Percentiles rank a stretch among this genome's conserved stretches.
Conservation (phyloP, 2,113 vertebrate genomes). For the Pollimyrus isidori region DNA sequence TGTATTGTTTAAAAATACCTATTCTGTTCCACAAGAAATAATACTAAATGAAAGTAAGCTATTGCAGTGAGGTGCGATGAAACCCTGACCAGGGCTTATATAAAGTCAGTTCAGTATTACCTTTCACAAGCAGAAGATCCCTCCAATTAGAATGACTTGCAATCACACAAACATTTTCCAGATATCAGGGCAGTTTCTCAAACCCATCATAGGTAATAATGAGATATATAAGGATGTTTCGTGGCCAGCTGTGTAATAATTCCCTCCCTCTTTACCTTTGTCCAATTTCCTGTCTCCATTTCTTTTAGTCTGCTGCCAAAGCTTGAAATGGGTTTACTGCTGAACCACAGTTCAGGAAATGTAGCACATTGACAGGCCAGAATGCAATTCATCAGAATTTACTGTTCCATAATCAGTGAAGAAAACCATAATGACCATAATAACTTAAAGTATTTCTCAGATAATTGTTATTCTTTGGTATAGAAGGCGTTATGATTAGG, state of each 20-base stretch:
- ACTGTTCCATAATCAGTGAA: conserved; percentile 13
- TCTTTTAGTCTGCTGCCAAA: not conserved
- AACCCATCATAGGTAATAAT: conserved; percentile 32
- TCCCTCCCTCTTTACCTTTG: conserved; percentile 9
- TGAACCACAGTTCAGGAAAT: conserved; percentile 2
- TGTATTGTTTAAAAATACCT: not conserved
- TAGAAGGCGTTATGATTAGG: not conserved
- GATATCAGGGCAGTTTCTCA: conserved; percentile 27
- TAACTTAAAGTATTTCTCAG: not conserved
- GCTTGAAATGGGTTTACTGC: conserved; percentile 21
- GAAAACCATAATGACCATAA: conserved; percentile 17
- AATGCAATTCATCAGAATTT: not conserved
- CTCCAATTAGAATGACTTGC: conserved; percentile 29
- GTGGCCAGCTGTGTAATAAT: conserved; percentile 26
- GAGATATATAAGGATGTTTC: conserved; percentile 24
- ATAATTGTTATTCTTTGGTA: not conserved
- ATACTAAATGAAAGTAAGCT: not conserved
- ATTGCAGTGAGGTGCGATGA: not conserved
- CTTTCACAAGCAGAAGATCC: conserved; percentile 19
- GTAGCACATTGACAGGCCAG: conserved; percentile 17
- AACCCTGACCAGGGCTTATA: not conserved
- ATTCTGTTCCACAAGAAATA: not conserved
- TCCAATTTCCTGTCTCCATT: conserved; percentile 27
- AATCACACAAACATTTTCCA: conserved; percentile 32
- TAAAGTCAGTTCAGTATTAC: conserved; percentile 10